Percentiles rank a stretch among this genome's conserved stretches.
Evolutionary conservation across 2,888 invertebrate species (phyloP).

Genomic region (Drosophila lutescens): DNA sequence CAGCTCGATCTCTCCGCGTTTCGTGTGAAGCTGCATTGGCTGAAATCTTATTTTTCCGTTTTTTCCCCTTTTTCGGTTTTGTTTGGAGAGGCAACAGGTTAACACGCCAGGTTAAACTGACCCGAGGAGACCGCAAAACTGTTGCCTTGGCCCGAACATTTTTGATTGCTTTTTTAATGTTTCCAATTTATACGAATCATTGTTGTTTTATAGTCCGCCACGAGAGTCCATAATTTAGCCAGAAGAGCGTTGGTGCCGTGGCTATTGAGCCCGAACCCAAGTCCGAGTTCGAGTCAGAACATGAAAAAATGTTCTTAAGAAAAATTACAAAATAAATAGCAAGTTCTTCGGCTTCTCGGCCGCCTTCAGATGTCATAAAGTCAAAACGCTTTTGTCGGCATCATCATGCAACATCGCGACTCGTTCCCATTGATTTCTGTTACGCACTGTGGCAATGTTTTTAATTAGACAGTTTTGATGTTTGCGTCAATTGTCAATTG

Average conservation of each 20-base stretch:
- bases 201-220: conserved; percentile 65
- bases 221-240: conserved; percentile 77
- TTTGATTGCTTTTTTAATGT: conserved; percentile 78
- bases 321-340: conserved; percentile 78
- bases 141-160: conserved; percentile 75
- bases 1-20: conserved; percentile 24
- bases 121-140: conserved; percentile 56
- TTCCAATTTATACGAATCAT: conserved; percentile 80
- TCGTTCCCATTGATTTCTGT: conserved; percentile 63
- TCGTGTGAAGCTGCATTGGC: conserved; percentile 74
- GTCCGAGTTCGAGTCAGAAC: conserved; percentile 15
- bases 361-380: conserved; percentile 74
- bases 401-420: conserved; percentile 29
- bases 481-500: conserved; percentile 79
- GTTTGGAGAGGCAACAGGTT: conserved; percentile 66
- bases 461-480: conserved; percentile 79
- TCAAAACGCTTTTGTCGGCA: conserved; percentile 76
- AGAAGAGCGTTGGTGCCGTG: conserved; percentile 30
- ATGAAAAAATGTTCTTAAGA: conserved; percentile 55
- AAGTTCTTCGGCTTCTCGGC: conserved; percentile 33
- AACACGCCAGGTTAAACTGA: conserved; percentile 79
- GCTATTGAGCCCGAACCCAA: conserved; percentile 7
- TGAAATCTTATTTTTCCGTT: conserved; percentile 23
- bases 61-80: conserved; percentile 1
- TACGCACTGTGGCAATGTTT: conserved; percentile 77